Percentiles rank a stretch among this genome's conserved stretches.
Evolutionary conservation across 2,113 vertebrate species (phyloP).

Genomic region (Percina caprodes): DNA sequence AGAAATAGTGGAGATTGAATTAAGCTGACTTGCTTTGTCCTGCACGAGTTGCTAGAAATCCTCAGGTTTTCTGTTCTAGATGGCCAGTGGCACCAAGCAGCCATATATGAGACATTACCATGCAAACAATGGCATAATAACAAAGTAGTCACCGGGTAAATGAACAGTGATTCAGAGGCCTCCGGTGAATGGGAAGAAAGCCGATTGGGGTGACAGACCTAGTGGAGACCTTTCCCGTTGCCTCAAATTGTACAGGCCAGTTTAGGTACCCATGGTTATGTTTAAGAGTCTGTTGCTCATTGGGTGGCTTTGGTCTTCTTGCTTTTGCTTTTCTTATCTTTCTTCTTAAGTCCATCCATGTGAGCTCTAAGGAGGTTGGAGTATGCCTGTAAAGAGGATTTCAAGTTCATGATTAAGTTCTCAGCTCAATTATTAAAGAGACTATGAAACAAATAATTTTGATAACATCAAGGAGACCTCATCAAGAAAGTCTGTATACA

Average conservation of each 20-base stretch:
- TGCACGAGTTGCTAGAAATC: constrained; percentile 33
- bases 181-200: constrained; percentile 17
- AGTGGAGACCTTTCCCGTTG: constrained; percentile 17
- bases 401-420: neutral
- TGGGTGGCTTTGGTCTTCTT: constrained; percentile 98
- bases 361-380: constrained; percentile 97
- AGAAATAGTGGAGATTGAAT: constrained; percentile 22
- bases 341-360: constrained; percentile 99
- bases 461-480: neutral
- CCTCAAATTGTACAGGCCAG: constrained; percentile 53
- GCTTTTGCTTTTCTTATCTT: constrained; percentile 98
- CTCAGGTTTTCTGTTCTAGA: constrained; percentile 50
- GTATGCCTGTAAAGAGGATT: constrained; percentile 87
- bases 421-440: neutral
- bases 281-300: constrained; percentile 81
- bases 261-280: constrained; percentile 44
- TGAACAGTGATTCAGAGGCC: constrained; percentile 48
- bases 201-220: constrained; percentile 13
- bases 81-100: constrained; percentile 49
- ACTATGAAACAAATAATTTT: neutral
- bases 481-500: neutral
- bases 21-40: constrained; percentile 27
- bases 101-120: constrained; percentile 55
- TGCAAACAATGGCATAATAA: constrained; percentile 63
- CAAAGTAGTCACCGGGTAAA: constrained; percentile 58